Base-by-base conservation (phyloP, 2,113 vertebrate species). In the Pithys albifrons region DNA sequence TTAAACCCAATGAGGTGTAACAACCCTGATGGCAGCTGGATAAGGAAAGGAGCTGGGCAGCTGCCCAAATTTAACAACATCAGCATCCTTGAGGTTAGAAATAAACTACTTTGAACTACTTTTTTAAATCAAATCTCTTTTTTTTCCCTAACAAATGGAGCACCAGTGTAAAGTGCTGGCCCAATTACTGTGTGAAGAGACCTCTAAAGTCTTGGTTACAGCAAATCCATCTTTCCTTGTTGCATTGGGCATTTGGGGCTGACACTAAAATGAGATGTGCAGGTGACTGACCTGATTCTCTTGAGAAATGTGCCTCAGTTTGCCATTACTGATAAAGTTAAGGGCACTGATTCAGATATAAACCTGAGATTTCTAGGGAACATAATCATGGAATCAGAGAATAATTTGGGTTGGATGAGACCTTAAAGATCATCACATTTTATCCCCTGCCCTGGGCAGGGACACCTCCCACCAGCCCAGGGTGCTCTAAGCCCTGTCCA, bases 371-470 rank as follows among this genome's bases (percentile, higher is more conserved):
- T 92, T 85, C 37, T 29, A 4, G 43, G 58, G 28, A 70, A 46
- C 11, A 46, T 2, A 66, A 27, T 65, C 13, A 31, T 31, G 28
- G 54, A 71, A 19, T 41, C 5, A 14, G 0, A 29, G 18, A 3
- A 14, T 20, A 29, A 3, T 8, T 22, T 54, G 39, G 39, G n/a
- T 12, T 43, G 25, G 20, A 8, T 14, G 6, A 14, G 12, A 35
- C 3, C 1, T 23, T 19, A 23, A 24, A 31, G 3, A 2, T 0
- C 7, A n/a, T 1, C n/a, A 17, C 7, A 13, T 14, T 0, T 17
- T 13, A 67, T 22, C 51, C 28, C 35, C 45, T 39, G 45, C 33
- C 23, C 6, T 20, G 27, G 43, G 35, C 27, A 59, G 52, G 4
- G 61, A 20, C 70, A 18, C 13, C 39, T 69, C 0, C n/a, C 33